Evolutionary conservation across 2,113 vertebrate genomes (phyloP).

Genomic region (Mixornis gularis): DNA sequence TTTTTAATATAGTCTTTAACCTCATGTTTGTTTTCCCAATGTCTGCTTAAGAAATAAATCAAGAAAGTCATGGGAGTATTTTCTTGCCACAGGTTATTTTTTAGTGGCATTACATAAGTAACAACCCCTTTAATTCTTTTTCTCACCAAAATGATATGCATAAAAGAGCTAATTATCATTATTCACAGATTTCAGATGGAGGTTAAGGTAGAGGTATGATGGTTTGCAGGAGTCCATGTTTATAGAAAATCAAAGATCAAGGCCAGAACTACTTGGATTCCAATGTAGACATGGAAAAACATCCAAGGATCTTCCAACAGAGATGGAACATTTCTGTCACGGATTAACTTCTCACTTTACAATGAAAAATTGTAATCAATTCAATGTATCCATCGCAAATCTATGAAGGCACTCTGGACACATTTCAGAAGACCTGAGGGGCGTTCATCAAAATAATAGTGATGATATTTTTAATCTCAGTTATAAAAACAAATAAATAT

Average conservation of each 20-base stretch:
- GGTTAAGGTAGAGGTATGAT: neutral
- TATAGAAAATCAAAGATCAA: neutral
- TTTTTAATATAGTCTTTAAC: constrained; percentile 1
- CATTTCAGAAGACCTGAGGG: neutral
- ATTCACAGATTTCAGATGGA: neutral
- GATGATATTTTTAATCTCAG: neutral
- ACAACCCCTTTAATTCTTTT: neutral
- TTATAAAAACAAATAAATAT: neutral
- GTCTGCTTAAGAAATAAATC: constrained; percentile 5
- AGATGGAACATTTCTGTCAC: neutral
- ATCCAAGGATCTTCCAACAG: neutral
- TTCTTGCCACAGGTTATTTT: neutral
- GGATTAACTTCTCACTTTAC: neutral
- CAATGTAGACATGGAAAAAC: neutral
- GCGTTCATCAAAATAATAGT: neutral
- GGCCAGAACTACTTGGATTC: neutral
- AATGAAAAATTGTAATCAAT: neutral
- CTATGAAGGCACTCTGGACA: neutral
- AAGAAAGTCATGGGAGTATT: neutral
- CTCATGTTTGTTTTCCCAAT: neutral
- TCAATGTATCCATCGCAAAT: neutral
- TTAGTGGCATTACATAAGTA: neutral
- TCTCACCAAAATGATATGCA: neutral
- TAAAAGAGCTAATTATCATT: neutral
- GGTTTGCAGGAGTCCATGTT: neutral